Evolutionary conservation across 1,140 invertebrate species (phyloP), one percentile per base, ranked within the genome.

Genomic region (Hirudo medicinalis): DNA sequence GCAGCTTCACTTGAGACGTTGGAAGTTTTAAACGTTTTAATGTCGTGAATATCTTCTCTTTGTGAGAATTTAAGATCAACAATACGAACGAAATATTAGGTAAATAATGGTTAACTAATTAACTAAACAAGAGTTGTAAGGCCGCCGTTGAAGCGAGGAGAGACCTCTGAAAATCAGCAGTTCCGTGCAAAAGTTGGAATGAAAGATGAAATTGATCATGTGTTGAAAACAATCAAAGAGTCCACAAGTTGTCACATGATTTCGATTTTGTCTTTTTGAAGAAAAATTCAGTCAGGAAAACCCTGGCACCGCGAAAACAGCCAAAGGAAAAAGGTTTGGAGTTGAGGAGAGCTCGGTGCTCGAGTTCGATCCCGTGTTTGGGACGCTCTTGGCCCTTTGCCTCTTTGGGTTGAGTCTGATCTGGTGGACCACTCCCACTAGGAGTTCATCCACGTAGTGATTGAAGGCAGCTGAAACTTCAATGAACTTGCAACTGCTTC

Each of bases 401-500:
- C 73, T 57, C 53, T 66, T 63, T 11, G 57, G 63, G 53, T 71
- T 67, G 25, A 75, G 72, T 8, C 73, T 76, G 66, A 87, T 86
- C 75, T 87, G 85, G 17, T 81, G 83, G 27, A 91, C 83, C 73
- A 90, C 86, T 0, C 89, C 89, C 0, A 90, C 88, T 8, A 91
- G 80, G 0, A 91, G 82, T 75, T 91, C 89, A 76, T 91, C 89
- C 4, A 92, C 88, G 76, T 90, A 88, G 75, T 90, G 89, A 72
- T 89, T 89, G 43, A 91, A 82, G 0, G 89, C 88, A 3, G 88
- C 88, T 0, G 89, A 91, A 0, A 89, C 89, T 78, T 91, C 90
- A 74, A 91, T 89, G 77, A 90, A 90, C 76, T 90, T 90, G 78
- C 89, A 89, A 36, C 86, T 86, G 75, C 87, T 88, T 20, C 85